A percentile compares a stretch with the other conserved stretches of the same genome.
Conservation (phyloP, 2,113 vertebrate species). For the Rhombomys opimus region DNA sequence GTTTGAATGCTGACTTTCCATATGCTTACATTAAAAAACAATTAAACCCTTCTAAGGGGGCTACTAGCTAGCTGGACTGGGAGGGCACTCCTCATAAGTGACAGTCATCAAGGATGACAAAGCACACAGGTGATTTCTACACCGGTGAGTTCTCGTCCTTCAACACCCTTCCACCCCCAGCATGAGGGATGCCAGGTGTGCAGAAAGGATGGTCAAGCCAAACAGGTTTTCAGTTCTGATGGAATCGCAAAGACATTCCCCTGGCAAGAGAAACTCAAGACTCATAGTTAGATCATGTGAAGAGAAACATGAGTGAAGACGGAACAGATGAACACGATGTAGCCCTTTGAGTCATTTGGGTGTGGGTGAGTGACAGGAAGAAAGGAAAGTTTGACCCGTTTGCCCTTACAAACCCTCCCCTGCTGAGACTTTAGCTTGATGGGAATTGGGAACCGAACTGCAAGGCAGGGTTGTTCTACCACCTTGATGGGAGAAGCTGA, state of each 20-base stretch:
- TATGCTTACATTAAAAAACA: not conserved
- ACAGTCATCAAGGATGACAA: not conserved
- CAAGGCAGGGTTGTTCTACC: not conserved
- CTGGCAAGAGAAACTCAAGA: not conserved
- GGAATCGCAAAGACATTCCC: not conserved
- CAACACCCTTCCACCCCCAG: accelerated
- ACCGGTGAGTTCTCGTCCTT: not conserved
- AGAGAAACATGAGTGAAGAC: constrained; percentile 27
- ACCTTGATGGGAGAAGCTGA: not conserved
- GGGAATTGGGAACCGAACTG: not conserved
- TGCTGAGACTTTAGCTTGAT: constrained; percentile 33
- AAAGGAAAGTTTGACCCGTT: constrained; percentile 52
- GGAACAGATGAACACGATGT: not conserved
- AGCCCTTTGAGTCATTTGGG: constrained; percentile 62
- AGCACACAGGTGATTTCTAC: not conserved
- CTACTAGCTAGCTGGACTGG: not conserved
- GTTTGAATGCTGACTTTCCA: not conserved
- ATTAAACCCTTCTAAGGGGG: not conserved
- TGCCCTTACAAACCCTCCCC: constrained; percentile 6
- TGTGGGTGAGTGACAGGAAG: constrained; percentile 53
- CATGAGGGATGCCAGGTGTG: not conserved
- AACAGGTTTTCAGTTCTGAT: not conserved
- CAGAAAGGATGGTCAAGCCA: not conserved
- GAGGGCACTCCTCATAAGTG: not conserved
- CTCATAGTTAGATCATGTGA: constrained; percentile 51